A percentile compares a stretch with the other conserved stretches of the same genome.
Evolutionary conservation across 2,113 vertebrate genomes (phyloP).

Genomic region (Echinops telfairi): DNA sequence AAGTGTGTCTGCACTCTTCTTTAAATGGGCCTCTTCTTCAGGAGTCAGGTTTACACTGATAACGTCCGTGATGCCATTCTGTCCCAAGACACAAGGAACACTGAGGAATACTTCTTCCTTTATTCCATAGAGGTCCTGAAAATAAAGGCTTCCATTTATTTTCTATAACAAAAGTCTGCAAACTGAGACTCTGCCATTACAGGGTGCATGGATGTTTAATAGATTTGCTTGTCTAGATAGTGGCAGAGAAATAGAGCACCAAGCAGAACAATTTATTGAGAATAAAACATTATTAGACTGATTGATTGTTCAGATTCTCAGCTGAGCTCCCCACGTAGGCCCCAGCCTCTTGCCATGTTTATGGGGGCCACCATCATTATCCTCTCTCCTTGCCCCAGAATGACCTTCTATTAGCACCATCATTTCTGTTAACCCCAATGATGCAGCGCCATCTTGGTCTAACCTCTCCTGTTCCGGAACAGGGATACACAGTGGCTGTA

Average conservation of each 20-base stretch:
- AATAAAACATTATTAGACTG: background rate
- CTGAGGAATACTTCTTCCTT: slow-evolving; percentile 91
- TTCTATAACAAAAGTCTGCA: background rate
- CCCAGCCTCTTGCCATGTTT: background rate
- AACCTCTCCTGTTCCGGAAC: background rate
- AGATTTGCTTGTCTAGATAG: background rate
- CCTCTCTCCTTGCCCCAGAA: background rate
- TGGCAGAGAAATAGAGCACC: background rate
- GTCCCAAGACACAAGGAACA: slow-evolving; percentile 88
- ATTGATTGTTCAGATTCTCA: background rate
- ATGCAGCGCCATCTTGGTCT: slow-evolving; percentile 17
- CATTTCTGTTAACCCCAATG: background rate
- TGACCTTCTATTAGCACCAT: background rate
- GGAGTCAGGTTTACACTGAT: slow-evolving; percentile 89
- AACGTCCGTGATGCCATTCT: slow-evolving; percentile 88
- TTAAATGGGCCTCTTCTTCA: slow-evolving; percentile 87
- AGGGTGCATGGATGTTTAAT: background rate
- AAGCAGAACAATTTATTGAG: background rate
- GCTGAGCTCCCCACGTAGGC: background rate
- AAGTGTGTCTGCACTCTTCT: slow-evolving; percentile 89
- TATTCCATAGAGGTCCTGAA: slow-evolving; percentile 90
- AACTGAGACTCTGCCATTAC: background rate
- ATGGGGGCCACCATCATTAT: background rate
- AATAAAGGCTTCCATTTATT: slow-evolving; percentile 8
- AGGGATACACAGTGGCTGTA: background rate